Conservation (phyloP, 2,888 invertebrate species). For the Melieria picta region DNA sequence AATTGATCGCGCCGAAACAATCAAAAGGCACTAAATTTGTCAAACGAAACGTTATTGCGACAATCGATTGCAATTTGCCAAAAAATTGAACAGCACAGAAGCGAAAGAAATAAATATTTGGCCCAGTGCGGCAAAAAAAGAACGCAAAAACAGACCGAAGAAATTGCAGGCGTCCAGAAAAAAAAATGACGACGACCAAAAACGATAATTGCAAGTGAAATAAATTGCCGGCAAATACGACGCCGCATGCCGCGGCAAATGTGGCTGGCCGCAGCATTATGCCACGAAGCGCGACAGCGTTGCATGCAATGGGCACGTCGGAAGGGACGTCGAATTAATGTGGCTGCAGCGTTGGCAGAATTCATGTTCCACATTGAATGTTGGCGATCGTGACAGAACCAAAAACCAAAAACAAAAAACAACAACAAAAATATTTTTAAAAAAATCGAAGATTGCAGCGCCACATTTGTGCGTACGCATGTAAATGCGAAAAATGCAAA, state of each 20-base stretch:
- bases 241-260: neutral
- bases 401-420: neutral
- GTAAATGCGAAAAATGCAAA: constrained; percentile 1
- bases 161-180: neutral
- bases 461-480: neutral
- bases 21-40: constrained; percentile 27
- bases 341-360: no score
- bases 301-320: neutral
- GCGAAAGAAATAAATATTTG: constrained; percentile 17
- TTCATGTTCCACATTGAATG: neutral
- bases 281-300: neutral
- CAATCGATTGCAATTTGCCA: constrained; percentile 32
- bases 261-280: no score
- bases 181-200: neutral
- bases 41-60: constrained; percentile 26
- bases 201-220: constrained; percentile 25
- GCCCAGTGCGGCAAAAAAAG: neutral
- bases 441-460: neutral
- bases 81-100: constrained; percentile 6
- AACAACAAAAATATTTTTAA: neutral
- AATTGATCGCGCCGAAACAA: constrained; percentile 18
- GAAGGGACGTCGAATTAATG: no score
- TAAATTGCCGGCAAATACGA: constrained; percentile 17
- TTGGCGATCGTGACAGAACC: neutral
- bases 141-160: neutral